Conservation (phyloP, 2,797 vertebrate genomes). For the Melanogrammus aeglefinus region DNA sequence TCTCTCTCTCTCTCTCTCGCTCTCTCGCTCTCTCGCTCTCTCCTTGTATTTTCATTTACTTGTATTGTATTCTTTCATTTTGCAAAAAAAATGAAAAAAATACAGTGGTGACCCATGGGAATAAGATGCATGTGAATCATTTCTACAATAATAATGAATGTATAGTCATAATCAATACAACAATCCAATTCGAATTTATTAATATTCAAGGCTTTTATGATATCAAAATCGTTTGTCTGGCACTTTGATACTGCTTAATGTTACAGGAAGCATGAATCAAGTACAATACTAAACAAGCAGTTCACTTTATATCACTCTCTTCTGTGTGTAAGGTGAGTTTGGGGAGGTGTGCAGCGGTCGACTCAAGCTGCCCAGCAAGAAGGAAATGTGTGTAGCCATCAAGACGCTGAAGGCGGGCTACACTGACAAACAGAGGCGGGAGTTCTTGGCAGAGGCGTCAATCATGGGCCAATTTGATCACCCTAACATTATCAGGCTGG, state of each 20-base stretch:
- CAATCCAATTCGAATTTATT: not conserved
- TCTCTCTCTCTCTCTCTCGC: too few species aligned
- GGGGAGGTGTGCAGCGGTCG: slow-evolving; percentile 97
- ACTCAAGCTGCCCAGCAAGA: slow-evolving; percentile 91
- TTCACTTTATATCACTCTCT: not conserved
- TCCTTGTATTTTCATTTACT: not conserved
- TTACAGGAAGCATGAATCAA: too few species aligned
- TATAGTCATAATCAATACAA: not conserved
- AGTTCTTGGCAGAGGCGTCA: slow-evolving; percentile 94
- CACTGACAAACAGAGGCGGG: slow-evolving; percentile 94
- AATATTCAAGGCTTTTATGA: too few species aligned
- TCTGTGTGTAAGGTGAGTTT: slow-evolving; percentile 83
- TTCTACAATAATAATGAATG: not conserved
- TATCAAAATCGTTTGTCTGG: too few species aligned
- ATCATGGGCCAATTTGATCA: slow-evolving; percentile 99
- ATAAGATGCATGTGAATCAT: not conserved
- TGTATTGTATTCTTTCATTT: too few species aligned
- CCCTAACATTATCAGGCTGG: slow-evolving; percentile 94
- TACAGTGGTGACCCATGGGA: not conserved
- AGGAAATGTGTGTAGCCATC: slow-evolving; percentile 96
- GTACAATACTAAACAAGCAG: too few species aligned
- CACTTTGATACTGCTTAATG: too few species aligned
- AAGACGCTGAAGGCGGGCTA: slow-evolving; percentile 97
- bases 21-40: too few species aligned
- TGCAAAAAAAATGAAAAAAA: too few species aligned